Conservation (phyloP, 2,113 vertebrate species). For the Pan troglodytes region DNA sequence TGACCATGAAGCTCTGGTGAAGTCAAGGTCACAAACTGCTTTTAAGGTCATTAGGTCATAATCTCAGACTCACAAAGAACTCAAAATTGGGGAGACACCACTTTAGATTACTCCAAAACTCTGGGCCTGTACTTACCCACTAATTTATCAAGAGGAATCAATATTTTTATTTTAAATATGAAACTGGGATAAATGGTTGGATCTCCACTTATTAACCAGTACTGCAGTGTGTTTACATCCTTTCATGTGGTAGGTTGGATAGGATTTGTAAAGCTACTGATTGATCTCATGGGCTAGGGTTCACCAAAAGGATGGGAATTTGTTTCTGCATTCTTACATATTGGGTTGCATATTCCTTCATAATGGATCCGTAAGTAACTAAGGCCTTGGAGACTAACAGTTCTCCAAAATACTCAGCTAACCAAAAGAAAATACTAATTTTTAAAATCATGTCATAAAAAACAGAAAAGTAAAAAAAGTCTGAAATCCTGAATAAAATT, state of each 20-base stretch:
- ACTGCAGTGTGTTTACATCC: background rate
- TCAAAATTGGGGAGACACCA: background rate
- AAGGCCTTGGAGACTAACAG: background rate
- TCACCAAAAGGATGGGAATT: background rate
- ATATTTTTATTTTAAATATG: background rate
- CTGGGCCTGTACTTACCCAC: background rate
- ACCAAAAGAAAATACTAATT: constrained; percentile 31
- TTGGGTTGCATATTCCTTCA: background rate
- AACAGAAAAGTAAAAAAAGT: constrained; percentile 20
- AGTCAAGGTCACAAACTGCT: background rate
- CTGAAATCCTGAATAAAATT: constrained; percentile 57
- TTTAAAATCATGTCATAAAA: constrained; percentile 47
- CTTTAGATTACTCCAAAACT: background rate
- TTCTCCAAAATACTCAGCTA: constrained; percentile 38
- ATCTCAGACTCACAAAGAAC: background rate
- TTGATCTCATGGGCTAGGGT: background rate
- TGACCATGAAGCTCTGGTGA: background rate
- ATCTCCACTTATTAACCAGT: background rate
- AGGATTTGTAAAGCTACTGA: background rate
- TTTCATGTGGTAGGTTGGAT: background rate
- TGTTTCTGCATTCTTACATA: background rate
- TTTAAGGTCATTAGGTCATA: background rate
- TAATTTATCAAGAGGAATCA: background rate
- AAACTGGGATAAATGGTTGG: background rate
- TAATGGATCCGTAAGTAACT: background rate